phyloP scores from a whole-genome alignment of 2,113 vertebrate species.

The Bubalus kerabau region DNA sequence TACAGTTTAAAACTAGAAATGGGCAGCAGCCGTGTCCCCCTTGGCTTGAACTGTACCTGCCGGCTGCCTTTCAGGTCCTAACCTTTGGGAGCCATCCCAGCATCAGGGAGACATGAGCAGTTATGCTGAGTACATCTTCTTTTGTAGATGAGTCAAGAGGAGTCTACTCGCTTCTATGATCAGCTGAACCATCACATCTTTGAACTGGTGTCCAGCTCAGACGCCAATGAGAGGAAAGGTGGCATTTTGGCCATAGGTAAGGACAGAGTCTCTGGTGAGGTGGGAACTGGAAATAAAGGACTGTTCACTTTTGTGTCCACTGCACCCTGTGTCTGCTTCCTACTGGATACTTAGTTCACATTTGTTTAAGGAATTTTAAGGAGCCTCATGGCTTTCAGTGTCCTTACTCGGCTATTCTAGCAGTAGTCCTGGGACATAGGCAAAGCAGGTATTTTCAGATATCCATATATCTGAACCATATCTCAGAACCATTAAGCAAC shows the following conservation, averaged over 20 bases:
- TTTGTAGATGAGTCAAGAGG: slow-evolving; percentile 95
- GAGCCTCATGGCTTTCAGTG: neutral
- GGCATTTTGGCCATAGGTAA: slow-evolving; percentile 98
- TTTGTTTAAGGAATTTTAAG: neutral
- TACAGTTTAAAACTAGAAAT: neutral
- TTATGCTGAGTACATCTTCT: slow-evolving; percentile 3
- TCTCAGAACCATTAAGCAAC: neutral
- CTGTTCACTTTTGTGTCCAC: neutral
- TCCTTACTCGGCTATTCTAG: neutral
- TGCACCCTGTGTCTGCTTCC: neutral
- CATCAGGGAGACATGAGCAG: neutral
- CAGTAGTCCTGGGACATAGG: neutral
- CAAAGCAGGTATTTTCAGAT: neutral
- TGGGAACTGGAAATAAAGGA: neutral
- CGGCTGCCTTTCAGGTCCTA: neutral
- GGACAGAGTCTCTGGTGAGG: slow-evolving; percentile 5
- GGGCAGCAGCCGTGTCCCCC: neutral
- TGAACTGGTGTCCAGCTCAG: slow-evolving; percentile 98
- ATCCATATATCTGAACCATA: neutral
- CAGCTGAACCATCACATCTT: slow-evolving; percentile 99
- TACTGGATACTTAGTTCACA: neutral
- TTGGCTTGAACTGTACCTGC: neutral
- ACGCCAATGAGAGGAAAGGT: slow-evolving; percentile 98
- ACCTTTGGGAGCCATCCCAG: neutral
- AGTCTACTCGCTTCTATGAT: slow-evolving; percentile 97